Conservation (phyloP, 2,888 invertebrate species). For the Rhopalosiphum nymphaeae region DNA sequence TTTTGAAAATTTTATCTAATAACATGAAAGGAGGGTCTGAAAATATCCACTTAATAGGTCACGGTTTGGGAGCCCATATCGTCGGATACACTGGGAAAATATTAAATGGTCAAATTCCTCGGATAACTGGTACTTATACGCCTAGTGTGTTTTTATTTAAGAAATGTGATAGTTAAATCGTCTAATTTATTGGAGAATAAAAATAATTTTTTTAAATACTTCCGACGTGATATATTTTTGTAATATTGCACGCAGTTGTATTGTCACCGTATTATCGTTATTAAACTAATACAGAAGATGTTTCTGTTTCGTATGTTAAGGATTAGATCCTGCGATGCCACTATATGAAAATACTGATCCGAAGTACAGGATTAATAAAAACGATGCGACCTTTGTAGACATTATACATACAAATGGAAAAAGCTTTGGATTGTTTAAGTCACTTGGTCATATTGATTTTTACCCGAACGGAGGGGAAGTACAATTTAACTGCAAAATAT, state of each 20-base stretch:
- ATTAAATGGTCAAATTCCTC: neutral
- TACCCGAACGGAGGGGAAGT: constrained; percentile 64
- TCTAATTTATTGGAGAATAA: neutral
- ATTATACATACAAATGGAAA: constrained; percentile 64
- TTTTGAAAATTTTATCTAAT: neutral
- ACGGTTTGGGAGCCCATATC: constrained; percentile 52
- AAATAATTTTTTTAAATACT: neutral
- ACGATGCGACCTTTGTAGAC: constrained; percentile 66
- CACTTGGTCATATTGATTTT: constrained; percentile 63
- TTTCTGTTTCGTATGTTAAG: neutral
- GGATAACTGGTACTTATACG: constrained; percentile 29
- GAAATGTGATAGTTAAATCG: neutral
- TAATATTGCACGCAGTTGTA: neutral
- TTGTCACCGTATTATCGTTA: neutral
- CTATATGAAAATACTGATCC: constrained; percentile 10
- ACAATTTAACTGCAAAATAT: constrained; percentile 62
- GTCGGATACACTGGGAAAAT: constrained; percentile 35
- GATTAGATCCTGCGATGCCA: constrained; percentile 36
- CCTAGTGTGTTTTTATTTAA: neutral
- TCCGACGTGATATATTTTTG: neutral
- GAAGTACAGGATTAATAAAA: constrained; percentile 46
- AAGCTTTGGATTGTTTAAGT: constrained; percentile 11
- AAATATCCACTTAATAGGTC: constrained; percentile 48
- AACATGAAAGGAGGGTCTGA: neutral
- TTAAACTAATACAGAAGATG: neutral